Evolutionary conservation across 2,888 invertebrate genomes (phyloP), one percentile per base, ranked within the genome.

Genomic region (Sarcophaga carnaria): DNA sequence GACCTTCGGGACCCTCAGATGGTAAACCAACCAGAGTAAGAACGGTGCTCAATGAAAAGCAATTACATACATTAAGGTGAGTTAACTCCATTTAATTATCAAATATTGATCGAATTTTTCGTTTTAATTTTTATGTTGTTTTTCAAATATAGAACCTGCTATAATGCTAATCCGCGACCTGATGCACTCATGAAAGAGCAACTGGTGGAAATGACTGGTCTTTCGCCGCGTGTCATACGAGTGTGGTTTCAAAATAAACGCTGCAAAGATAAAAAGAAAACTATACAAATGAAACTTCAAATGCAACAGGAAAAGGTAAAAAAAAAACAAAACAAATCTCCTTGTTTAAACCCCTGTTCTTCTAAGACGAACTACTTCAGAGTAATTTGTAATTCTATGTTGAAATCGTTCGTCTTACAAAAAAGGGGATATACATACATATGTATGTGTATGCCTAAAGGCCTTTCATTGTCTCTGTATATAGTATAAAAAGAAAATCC

Each of bases 211-310:
- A 99, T 99, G 99, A 99, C 99, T 20, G 96, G 98, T 0, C 96
- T 99, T 76, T 98, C 98, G 91, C 99, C 99, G 25, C 95, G 99
- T 20, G 99, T 99, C 90, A 99, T 99, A 93, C 95, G 99, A 92
- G 99, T 99, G 84, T 99, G 99, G 99, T 99, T 99, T 95, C 99
- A 99, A 94, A 99, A 99, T 94, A 99, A 99, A 93, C 95, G 99
- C 88, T 99, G 98, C 95, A 99, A 99, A 94, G 98, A 99, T 94
- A 99, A 99, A 95, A 99, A 99, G 95, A 97, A 98, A 93, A 98
- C 98, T 79, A 97, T 99, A 75, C 96, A 98, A 91, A 96, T 99
- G 95, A 99, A 99, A 94, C 97, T 99, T 94, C 98, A 99, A 94
- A 98, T 99, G 96, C 98, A 98, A 92, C 98, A 99, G 93, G 99